Evolutionary conservation across 1,140 invertebrate species (phyloP).

Genomic region (Nasonia longicornis): DNA sequence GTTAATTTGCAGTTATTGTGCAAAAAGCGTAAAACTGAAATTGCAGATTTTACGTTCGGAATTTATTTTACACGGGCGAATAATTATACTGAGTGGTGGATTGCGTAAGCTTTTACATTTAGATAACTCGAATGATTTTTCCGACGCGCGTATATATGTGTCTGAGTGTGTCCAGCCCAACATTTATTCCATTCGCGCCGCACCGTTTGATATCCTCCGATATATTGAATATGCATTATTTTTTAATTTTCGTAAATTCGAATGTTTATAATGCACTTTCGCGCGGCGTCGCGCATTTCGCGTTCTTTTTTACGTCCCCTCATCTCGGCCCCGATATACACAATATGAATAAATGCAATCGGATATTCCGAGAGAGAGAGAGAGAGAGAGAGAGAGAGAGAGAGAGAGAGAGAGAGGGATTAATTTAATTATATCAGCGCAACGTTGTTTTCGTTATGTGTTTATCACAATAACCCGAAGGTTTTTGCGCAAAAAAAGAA

Average conservation of each 20-base stretch:
- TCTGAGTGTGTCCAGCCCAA: neutral
- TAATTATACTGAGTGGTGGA: slow-evolving; percentile 45
- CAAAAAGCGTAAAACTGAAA: slow-evolving; percentile 50
- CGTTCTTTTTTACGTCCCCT: neutral
- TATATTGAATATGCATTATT: slow-evolving; percentile 48
- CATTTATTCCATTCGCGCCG: slow-evolving; percentile 30
- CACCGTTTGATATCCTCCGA: slow-evolving; percentile 41
- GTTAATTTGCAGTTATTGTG: slow-evolving; percentile 50
- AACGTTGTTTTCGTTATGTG: neutral
- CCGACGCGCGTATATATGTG: neutral
- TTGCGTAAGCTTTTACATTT: slow-evolving; percentile 49
- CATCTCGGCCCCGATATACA: neutral
- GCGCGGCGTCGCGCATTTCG: neutral
- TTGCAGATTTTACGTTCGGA: slow-evolving; percentile 48
- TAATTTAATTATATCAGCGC: slow-evolving; percentile 33
- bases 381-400: slow-evolving; percentile 9
- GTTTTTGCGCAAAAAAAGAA: slow-evolving; percentile 35
- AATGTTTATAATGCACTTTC: slow-evolving; percentile 41
- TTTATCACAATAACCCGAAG: neutral
- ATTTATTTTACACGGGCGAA: slow-evolving; percentile 49
- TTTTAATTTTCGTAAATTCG: slow-evolving; percentile 43
- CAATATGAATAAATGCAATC: slow-evolving; percentile 44
- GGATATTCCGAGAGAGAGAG: slow-evolving; percentile 24
- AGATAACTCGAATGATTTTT: slow-evolving; percentile 48
- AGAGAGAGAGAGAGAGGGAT: slow-evolving; percentile 11